Base-by-base conservation (phyloP, 2,797 vertebrate genomes). In the Silurus lanzhouensis region DNA sequence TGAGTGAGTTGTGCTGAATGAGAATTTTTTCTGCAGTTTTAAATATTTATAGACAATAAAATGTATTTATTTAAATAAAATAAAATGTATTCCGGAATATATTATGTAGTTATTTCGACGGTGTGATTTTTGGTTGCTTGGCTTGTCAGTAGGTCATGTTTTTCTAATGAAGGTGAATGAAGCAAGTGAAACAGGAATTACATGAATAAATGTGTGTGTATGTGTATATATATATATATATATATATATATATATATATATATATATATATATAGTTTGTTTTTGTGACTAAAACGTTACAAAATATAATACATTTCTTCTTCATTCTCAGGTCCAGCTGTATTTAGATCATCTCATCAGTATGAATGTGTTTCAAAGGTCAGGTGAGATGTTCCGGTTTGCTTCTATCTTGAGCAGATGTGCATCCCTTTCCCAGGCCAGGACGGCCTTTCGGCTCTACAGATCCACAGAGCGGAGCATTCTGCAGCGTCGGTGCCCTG, bases 361-460 rank as follows among this genome's bases (percentile, higher is more conserved):
- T 1, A 95, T 95, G 93, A 92, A 86, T 66, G 31, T 87, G 13
- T 79, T 79, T 38, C 46, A 74, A 3, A 22, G 89, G 52, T 84
- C 89, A 38, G 84, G 87, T 27, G 85, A 86, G 52, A 84, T 93
- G 81, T 14, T 94, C 66, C 94, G 90, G 52, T 84, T 86, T 25
- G 83, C 86, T 0, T 22, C 93, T 22, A 86, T 84, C 25, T 19
- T 92, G 20, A 90, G 83, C 79, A 88, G 90, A 64, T 89, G 83
- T 27, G 83, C 81, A 1, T 86, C 81, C 13, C n/a, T 48, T 12
- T 5, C n/a, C 10, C 71, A 14, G 19, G 55, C 20, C 60, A 9
- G 44, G 60, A 82, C 90, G 7, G 1, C 63, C 3, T 61, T 1
- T 20, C 82, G 46, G 64, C 58, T 20, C 10, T n/a, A 17, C 13